phyloP scores from a whole-genome alignment of 2,888 invertebrate genomes.

The Megalurothrips usitatus region DNA sequence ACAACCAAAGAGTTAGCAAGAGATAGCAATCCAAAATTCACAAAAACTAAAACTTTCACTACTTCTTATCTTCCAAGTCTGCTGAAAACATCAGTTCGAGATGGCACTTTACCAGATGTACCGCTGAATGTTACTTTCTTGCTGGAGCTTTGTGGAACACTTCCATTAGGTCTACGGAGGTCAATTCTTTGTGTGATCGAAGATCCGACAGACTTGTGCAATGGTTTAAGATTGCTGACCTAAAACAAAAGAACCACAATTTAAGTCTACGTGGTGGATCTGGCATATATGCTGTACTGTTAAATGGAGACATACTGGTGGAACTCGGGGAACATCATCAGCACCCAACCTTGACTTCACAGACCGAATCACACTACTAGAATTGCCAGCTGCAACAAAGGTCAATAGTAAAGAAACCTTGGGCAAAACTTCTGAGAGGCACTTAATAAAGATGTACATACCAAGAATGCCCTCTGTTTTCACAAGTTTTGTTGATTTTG shows the following conservation, averaged over 20 bases:
- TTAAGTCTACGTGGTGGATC: not conserved
- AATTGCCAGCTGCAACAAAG: not conserved
- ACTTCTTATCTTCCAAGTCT: not conserved
- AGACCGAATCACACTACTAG: not conserved
- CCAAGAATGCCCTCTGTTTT: not conserved
- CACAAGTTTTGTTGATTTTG: not conserved
- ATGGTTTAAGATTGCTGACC: not conserved
- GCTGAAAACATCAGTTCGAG: not conserved
- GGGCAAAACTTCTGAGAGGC: not conserved
- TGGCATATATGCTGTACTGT: not conserved
- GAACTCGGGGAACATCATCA: not conserved
- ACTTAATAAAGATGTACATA: not conserved
- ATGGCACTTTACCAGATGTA: not conserved
- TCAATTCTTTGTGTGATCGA: not conserved
- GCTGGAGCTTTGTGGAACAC: not conserved
- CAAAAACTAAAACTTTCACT: not conserved
- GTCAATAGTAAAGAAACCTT: not conserved
- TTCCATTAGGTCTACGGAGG: not conserved
- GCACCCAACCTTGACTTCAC: not conserved
- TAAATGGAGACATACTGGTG: not conserved
- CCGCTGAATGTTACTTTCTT: not conserved
- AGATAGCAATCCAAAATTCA: not conserved
- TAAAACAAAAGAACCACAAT: not conserved
- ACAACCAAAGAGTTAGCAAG: not conserved
- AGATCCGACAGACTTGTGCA: not conserved